phyloP scores from a whole-genome alignment of 2,113 vertebrate genomes.

The Cettia cetti region DNA sequence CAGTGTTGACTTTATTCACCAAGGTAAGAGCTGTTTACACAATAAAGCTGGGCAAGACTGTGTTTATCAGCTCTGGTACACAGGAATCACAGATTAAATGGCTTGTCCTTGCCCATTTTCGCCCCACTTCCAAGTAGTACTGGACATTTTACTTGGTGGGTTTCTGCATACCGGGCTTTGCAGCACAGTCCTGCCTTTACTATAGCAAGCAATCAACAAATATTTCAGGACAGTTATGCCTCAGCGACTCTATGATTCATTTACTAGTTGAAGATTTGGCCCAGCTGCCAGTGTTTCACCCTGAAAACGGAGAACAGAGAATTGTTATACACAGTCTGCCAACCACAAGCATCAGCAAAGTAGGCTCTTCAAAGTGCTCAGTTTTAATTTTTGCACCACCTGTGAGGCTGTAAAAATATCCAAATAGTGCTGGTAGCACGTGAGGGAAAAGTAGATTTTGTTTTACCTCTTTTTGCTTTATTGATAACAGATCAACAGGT shows the following conservation, averaged over 20 bases:
- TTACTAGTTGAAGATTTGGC: neutral
- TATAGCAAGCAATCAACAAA: neutral
- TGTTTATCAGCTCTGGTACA: neutral
- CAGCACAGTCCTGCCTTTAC: neutral
- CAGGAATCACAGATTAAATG: neutral
- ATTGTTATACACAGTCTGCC: neutral
- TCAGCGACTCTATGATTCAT: neutral
- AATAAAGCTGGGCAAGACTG: neutral
- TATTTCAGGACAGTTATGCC: neutral
- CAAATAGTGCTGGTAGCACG: neutral
- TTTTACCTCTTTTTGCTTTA: neutral
- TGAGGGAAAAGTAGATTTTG: neutral
- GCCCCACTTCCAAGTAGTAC: neutral
- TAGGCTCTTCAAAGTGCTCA: neutral
- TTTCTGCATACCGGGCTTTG: neutral
- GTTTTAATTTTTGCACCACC: neutral
- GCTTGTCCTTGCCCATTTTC: neutral
- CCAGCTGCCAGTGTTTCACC: neutral
- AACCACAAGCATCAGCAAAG: neutral
- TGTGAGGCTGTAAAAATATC: neutral
- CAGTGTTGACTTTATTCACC: constrained; percentile 83
- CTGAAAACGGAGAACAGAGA: neutral
- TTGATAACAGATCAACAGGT: neutral
- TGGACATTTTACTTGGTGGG: neutral
- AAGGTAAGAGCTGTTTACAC: constrained; percentile 74